These are phyloP conservation scores for Muscidifurax raptorellus DNA, from an alignment of 1,140 invertebrate genomes.

Conservation along the genomic window DNA sequence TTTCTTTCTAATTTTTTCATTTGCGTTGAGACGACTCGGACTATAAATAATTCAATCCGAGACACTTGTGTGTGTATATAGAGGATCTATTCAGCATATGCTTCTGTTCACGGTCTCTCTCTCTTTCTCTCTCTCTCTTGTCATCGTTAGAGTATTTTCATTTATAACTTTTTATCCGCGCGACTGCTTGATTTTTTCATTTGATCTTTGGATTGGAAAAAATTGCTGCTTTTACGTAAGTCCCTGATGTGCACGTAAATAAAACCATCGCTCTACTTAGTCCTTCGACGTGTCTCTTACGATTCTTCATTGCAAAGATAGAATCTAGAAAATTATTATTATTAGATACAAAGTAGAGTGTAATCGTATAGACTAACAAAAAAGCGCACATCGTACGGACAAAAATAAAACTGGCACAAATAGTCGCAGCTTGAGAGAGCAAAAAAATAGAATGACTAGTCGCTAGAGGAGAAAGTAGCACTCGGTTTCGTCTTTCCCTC, in stretches of 20 bases:
- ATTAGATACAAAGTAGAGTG: neutral
- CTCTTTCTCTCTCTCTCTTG: no score
- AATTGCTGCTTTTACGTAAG: neutral
- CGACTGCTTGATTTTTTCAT: neutral
- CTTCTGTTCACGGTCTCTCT: no score
- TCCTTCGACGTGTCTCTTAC: neutral
- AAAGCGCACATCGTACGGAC: neutral
- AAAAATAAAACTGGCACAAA: neutral
- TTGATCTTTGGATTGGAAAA: neutral
- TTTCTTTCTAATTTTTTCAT: conserved; percentile 42
- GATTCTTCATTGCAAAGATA: neutral
- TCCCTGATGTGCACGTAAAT: neutral
- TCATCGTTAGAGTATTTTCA: neutral
- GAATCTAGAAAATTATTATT: neutral
- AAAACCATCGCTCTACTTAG: neutral
- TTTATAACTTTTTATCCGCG: neutral
- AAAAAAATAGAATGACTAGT: neutral
- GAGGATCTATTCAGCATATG: no score
- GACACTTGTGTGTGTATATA: neutral
- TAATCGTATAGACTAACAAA: neutral
- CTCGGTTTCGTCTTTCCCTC: neutral
- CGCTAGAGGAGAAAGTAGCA: neutral
- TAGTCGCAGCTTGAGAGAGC: neutral
- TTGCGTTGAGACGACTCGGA: neutral
- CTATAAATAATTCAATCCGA: conserved; percentile 28